These are phyloP conservation scores for Lepeophtheirus salmonis DNA, from an alignment of 1,140 invertebrate species.

Conservation along the genomic window DNA sequence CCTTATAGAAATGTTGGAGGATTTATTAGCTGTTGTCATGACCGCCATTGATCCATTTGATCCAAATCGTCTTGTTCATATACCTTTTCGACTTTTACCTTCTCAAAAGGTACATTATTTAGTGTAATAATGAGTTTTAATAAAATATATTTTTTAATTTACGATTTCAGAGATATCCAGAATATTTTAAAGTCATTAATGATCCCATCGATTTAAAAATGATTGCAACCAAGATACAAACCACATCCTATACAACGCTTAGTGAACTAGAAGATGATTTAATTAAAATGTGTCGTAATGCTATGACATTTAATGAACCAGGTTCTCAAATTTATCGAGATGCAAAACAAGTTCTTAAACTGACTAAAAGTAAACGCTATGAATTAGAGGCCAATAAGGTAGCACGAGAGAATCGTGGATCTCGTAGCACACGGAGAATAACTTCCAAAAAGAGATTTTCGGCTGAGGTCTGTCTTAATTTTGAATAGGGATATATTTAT, in stretches of 20 bases:
- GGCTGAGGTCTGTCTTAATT: too few relatives aligned
- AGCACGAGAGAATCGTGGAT: slow-evolving; percentile 27
- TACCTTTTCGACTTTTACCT: slow-evolving; percentile 72
- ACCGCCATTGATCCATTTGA: slow-evolving; percentile 47
- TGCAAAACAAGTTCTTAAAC: slow-evolving; percentile 67
- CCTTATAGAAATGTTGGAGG: slow-evolving; percentile 42
- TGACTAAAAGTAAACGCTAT: slow-evolving; percentile 40
- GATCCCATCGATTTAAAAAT: slow-evolving; percentile 84
- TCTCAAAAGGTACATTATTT: slow-evolving; percentile 29
- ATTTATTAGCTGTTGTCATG: slow-evolving; percentile 62
- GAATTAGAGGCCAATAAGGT: slow-evolving; percentile 42
- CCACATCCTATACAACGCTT: slow-evolving; percentile 49
- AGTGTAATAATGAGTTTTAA: not conserved
- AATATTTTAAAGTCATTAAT: slow-evolving; percentile 90
- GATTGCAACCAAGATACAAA: slow-evolving; percentile 77
- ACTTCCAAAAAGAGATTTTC: not conserved
- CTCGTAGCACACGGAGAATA: slow-evolving; percentile 25
- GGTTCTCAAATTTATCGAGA: slow-evolving; percentile 91
- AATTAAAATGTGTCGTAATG: slow-evolving; percentile 76
- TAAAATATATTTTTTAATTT: not conserved
- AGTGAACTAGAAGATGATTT: slow-evolving; percentile 77
- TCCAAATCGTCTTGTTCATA: slow-evolving; percentile 52
- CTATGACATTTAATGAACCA: slow-evolving; percentile 87
- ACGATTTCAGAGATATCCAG: slow-evolving; percentile 55
- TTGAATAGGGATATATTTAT: too few relatives aligned